A percentile compares a stretch with the other conserved stretches of the same genome.
These are phyloP conservation scores for Calliphora vomitoria DNA, from an alignment of 2,888 invertebrate species.

Conservation along the genomic window DNA sequence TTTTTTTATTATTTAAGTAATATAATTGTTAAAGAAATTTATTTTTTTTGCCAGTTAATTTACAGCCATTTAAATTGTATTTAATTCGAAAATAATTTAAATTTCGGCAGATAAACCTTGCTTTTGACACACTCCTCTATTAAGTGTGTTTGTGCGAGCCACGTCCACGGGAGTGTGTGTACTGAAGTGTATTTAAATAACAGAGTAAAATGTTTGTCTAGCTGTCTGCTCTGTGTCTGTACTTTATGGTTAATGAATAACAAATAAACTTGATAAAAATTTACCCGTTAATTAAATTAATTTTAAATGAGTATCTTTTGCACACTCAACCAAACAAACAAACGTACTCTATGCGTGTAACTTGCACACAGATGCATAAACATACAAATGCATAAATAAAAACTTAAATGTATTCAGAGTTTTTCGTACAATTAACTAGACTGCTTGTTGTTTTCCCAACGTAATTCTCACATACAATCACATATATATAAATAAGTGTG, in stretches of 20 bases:
- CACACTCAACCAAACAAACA: conserved; percentile 46
- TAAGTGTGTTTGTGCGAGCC: conserved; percentile 11
- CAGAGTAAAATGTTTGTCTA: conserved; percentile 62
- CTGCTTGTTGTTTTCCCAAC: conserved; percentile 37
- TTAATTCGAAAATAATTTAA: conserved; percentile 48
- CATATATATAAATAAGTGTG: background rate
- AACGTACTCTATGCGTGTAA: too few relatives aligned
- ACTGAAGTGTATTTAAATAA: conserved; percentile 51
- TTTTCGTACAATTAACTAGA: conserved; percentile 47
- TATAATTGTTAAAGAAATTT: conserved; percentile 15
- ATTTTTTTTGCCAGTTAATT: conserved; percentile 63
- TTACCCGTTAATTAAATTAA: conserved; percentile 73
- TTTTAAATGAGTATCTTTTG: conserved; percentile 74
- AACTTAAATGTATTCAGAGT: conserved; percentile 33
- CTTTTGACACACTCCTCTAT: conserved; percentile 47
- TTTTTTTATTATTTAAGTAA: background rate
- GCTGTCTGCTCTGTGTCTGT: conserved; percentile 71
- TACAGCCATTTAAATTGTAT: conserved; percentile 53
- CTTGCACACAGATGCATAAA: background rate
- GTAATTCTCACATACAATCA: conserved; percentile 17
- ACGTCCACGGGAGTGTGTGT: background rate
- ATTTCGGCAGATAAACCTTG: conserved; percentile 53
- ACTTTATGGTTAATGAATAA: conserved; percentile 72
- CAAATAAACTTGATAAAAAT: conserved; percentile 73
- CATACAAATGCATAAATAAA: conserved; percentile 29